These are phyloP conservation scores for Meteorus cinctellus DNA, from an alignment of 2,888 invertebrate species.

Conservation along the genomic window DNA sequence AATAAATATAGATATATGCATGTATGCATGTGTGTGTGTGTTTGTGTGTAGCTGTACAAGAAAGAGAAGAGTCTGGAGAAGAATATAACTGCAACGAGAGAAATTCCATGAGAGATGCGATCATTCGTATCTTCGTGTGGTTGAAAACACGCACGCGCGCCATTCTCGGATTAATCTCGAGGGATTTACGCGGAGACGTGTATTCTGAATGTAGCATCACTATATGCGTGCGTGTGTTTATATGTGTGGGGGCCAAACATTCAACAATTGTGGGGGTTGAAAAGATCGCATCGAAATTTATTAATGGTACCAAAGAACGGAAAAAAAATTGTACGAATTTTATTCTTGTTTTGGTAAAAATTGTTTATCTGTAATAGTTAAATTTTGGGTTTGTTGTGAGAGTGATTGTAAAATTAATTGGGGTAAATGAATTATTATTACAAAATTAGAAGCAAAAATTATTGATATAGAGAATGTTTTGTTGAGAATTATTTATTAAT, in stretches of 20 bases:
- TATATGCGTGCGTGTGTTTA: slow-evolving; percentile 37
- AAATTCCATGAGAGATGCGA: slow-evolving; percentile 52
- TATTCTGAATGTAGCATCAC: slow-evolving; percentile 28
- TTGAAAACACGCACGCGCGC: slow-evolving; percentile 52
- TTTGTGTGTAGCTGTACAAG: neutral
- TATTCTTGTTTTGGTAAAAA: neutral
- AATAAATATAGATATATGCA: neutral
- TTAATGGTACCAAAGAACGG: neutral
- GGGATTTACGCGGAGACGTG: slow-evolving; percentile 45
- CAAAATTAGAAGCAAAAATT: too few species aligned
- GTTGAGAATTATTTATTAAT: too few species aligned
- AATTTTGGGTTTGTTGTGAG: too few species aligned
- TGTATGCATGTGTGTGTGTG: neutral
- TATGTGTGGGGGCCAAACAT: neutral
- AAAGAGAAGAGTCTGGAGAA: slow-evolving; percentile 35
- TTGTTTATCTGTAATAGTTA: neutral
- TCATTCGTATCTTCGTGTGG: slow-evolving; percentile 54
- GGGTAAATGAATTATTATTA: too few species aligned
- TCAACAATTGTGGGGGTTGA: slow-evolving; percentile 38
- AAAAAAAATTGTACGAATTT: neutral
- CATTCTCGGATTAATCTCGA: slow-evolving; percentile 51
- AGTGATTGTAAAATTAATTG: too few species aligned
- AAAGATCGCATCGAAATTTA: slow-evolving; percentile 21
- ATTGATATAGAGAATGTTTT: too few species aligned
- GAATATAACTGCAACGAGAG: slow-evolving; percentile 45